These are phyloP conservation scores for Hecatera dysodea DNA, from an alignment of 2,888 invertebrate genomes.

Conservation along the genomic window DNA sequence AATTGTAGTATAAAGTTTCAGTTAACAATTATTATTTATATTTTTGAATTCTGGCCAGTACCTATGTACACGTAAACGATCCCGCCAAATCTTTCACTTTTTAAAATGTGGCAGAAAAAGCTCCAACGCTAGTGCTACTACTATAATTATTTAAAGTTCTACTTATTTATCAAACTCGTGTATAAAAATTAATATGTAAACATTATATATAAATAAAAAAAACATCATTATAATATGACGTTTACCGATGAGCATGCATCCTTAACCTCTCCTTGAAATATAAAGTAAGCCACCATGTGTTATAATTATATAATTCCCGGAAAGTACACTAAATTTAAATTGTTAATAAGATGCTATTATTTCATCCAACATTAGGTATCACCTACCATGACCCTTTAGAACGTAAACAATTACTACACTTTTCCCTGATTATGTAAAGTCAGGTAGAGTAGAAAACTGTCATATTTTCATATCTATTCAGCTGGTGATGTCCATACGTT, in stretches of 20 bases:
- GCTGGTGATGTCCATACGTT: neutral
- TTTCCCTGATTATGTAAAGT: neutral
- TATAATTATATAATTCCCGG: conserved; percentile 16
- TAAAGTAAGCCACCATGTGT: neutral
- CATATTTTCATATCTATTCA: neutral
- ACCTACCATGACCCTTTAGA: conserved; percentile 9
- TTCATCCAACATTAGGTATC: neutral
- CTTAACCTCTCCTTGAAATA: conserved; percentile 20
- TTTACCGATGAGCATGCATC: neutral
- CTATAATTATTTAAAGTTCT: neutral
- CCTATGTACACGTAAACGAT: neutral
- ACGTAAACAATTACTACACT: conserved; percentile 1
- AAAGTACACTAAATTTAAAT: conserved; percentile 19
- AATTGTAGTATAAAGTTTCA: neutral
- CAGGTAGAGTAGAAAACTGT: neutral
- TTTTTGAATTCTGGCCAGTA: too few species aligned
- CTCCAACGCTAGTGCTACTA: neutral
- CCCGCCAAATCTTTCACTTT: neutral
- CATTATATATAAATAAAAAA: neutral
- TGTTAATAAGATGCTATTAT: neutral
- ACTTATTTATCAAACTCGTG: neutral
- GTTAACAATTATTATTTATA: too few species aligned
- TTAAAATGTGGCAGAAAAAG: neutral
- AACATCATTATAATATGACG: neutral
- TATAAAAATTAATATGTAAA: too few species aligned